These are phyloP conservation scores for Perognathus longimembris DNA, from an alignment of 2,113 vertebrate species.

Conservation along the genomic window DNA sequence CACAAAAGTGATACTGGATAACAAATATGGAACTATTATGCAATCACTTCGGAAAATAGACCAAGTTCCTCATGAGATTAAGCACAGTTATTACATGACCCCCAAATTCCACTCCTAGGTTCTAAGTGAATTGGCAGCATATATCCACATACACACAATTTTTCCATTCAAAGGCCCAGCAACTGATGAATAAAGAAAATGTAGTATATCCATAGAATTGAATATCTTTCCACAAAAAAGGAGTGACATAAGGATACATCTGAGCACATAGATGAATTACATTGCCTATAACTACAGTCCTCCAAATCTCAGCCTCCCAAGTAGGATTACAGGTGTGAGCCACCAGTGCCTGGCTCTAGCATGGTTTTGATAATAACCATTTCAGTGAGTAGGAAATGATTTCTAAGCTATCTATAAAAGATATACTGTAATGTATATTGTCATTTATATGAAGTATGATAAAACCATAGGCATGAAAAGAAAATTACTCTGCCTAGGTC, in stretches of 20 bases:
- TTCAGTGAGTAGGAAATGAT: no score
- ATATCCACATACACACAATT: neutral
- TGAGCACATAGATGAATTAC: constrained; percentile 22
- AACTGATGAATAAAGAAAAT: constrained; percentile 18
- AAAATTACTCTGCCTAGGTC: neutral
- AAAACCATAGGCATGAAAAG: constrained; percentile 1
- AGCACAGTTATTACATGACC: neutral
- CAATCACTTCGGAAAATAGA: neutral
- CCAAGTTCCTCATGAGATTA: neutral
- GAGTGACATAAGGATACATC: constrained; percentile 26
- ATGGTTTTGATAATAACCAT: no score
- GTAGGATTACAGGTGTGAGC: no score
- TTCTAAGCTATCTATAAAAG: constrained; percentile 38
- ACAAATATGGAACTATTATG: constrained; percentile 21
- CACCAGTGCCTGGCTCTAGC: no score
- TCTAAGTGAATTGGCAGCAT: constrained; percentile 13
- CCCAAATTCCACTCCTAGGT: constrained; percentile 27
- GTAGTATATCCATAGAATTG: neutral
- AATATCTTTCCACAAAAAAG: constrained; percentile 48
- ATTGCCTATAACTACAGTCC: neutral
- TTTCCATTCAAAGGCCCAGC: neutral
- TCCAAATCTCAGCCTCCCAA: no score
- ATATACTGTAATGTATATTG: neutral
- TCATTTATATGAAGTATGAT: constrained; percentile 41
- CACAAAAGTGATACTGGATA: neutral